A percentile compares a stretch with the other conserved stretches of the same genome.
phyloP scores from a whole-genome alignment of 1,140 invertebrate species.

The Muscidifurax raptorellus region DNA sequence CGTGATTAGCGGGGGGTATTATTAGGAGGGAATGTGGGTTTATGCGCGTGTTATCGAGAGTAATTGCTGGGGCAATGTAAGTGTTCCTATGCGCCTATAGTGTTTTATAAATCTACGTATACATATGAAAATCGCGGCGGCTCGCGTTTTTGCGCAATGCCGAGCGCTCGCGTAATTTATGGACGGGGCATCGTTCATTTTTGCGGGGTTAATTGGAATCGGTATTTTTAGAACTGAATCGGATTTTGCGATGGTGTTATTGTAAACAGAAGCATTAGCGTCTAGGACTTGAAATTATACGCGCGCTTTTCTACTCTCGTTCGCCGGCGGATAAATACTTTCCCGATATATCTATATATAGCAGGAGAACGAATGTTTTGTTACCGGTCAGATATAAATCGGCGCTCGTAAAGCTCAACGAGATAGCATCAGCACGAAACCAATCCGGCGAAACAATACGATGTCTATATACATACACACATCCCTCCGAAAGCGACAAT shows the following conservation, averaged over 20 bases:
- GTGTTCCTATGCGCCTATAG: too few species aligned
- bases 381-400: too few species aligned
- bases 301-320: neutral
- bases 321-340: neutral
- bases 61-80: neutral
- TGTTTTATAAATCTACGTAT: too few species aligned
- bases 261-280: too few species aligned
- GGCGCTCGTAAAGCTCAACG: too few species aligned
- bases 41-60: neutral
- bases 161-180: neutral
- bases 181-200: too few species aligned
- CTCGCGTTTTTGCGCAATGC: too few species aligned
- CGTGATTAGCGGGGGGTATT: neutral
- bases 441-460: neutral
- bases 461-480: neutral
- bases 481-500: neutral
- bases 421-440: neutral
- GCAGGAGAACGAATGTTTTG: neutral
- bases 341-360: neutral
- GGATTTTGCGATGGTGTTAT: neutral
- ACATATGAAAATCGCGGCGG: too few species aligned
- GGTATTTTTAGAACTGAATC: neutral
- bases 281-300: neutral
- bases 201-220: neutral
- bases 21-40: neutral